These are phyloP conservation scores for Phyllotreta striolata DNA, from an alignment of 2,888 invertebrate genomes.

Conservation along the genomic window DNA sequence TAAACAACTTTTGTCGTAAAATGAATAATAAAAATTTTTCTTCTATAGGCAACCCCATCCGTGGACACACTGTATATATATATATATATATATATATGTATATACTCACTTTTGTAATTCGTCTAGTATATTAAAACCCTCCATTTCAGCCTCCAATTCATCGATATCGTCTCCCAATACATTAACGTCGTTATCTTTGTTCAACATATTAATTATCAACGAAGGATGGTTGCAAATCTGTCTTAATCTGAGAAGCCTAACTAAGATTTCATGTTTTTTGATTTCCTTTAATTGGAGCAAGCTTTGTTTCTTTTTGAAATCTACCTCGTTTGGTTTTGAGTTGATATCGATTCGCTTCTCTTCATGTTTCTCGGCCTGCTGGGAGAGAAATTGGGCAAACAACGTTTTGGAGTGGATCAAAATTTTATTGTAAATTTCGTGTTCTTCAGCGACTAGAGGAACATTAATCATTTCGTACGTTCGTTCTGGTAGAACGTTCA, in stretches of 20 bases:
- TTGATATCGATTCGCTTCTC: too few relatives aligned
- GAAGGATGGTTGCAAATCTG: constrained; percentile 92
- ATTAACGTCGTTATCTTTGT: neutral
- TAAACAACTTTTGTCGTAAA: too few relatives aligned
- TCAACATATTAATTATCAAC: constrained; percentile 69
- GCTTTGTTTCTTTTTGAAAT: constrained; percentile 70
- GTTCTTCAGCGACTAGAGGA: constrained; percentile 72
- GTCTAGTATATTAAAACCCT: too few relatives aligned
- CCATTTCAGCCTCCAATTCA: too few relatives aligned
- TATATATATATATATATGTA: too few relatives aligned
- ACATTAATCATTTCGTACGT: constrained; percentile 67
- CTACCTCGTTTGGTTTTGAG: too few relatives aligned
- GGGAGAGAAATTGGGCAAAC: constrained; percentile 79
- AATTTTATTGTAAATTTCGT: constrained; percentile 79
- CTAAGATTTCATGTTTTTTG: constrained; percentile 72
- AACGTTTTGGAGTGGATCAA: constrained; percentile 76
- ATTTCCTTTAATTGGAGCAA: constrained; percentile 65
- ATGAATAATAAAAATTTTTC: too few relatives aligned
- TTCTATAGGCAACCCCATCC: too few relatives aligned
- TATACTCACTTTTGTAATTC: too few relatives aligned
- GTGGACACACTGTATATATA: too few relatives aligned
- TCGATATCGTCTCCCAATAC: too few relatives aligned
- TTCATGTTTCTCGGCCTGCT: constrained; percentile 73
- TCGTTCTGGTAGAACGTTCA: constrained; percentile 71
- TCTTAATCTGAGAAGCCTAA: constrained; percentile 81